These are phyloP conservation scores for Drosophila nebulosa DNA, from an alignment of 1,140 invertebrate species.

Conservation along the genomic window DNA sequence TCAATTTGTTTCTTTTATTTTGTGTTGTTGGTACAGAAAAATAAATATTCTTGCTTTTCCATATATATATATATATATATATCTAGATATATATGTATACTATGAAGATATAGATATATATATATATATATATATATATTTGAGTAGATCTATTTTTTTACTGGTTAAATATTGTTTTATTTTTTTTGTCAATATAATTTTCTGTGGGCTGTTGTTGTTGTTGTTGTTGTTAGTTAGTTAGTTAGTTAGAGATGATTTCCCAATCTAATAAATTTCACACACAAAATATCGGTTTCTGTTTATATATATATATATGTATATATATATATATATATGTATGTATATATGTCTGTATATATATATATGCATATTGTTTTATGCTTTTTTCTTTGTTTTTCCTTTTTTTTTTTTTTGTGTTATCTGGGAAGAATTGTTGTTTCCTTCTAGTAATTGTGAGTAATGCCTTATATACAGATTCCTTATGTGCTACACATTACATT, in stretches of 20 bases:
- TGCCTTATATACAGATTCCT: neutral
- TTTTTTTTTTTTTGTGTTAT: neutral
- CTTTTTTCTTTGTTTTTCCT: neutral
- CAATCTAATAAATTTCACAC: slow-evolving; percentile 53
- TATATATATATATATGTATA: slow-evolving; percentile 20
- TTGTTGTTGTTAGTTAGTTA: slow-evolving; percentile 34
- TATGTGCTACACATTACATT: neutral
- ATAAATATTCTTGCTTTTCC: slow-evolving; percentile 54
- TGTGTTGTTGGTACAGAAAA: slow-evolving; percentile 51
- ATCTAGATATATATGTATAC: no score
- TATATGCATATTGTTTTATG: slow-evolving; percentile 26
- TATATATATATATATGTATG: slow-evolving; percentile 19
- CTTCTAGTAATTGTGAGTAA: slow-evolving; percentile 1
- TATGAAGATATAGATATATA: slow-evolving; percentile 24
- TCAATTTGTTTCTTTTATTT: slow-evolving; percentile 29
- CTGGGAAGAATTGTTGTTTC: neutral
- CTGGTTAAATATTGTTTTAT: slow-evolving; percentile 14
- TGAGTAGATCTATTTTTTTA: slow-evolving; percentile 7
- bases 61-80: slow-evolving; percentile 30
- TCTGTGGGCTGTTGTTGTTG: slow-evolving; percentile 67
- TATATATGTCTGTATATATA: slow-evolving; percentile 19
- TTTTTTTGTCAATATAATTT: slow-evolving; percentile 36
- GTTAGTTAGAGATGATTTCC: slow-evolving; percentile 26
- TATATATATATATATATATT: no score
- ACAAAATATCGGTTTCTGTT: slow-evolving; percentile 61